Base-by-base conservation (phyloP, 2,797 vertebrate species). In the Chloroceryle inda region DNA sequence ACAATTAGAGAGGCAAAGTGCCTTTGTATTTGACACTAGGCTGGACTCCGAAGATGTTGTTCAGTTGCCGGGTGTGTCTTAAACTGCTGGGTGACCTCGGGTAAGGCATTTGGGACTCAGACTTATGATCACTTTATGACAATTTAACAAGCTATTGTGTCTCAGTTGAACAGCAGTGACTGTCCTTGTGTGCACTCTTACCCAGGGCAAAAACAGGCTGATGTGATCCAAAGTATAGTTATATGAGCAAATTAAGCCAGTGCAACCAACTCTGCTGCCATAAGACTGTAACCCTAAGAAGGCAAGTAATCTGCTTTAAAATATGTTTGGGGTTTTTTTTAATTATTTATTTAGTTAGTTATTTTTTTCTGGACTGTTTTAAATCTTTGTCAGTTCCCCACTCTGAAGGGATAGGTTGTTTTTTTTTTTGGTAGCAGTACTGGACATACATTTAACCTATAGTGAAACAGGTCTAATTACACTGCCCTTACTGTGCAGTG, bases 131-230 rank as follows among this genome's bases (percentile, higher is more conserved):
- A 77, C 80, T 94, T 96, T 93, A 92, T 93, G 93, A 94, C 93
- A 96, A 96, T 96, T 96, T 97, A 97, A 96, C 94, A 96, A 95
- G 90, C 96, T 92, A 97, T 97, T 97, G 96, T 97, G 93, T 97
- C 94, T 96, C 92, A 94, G 83, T 44, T 93, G 88, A 95, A 86
- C 85, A 90, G 92, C 95, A 96, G 80, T 94, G 77, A 90, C 83
- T 97, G 93, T 97, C 96, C 96, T 96, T 49, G 80, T 13, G 53
- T 96, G 95, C 96, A 92, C 96, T 94, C 89, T 94, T 93, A 97
- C 90, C 91, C 93, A 69, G 88, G 89, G 82, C 82, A 92, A 89
- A 81, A 63, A 44, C 12, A 42, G 58, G 76, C 58, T 85, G 88
- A 78, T 93, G 62, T 40, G 82, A 81, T 78, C 80, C 82, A 22